Base-by-base conservation (phyloP, 2,113 vertebrate species). In the Perca fluviatilis region DNA sequence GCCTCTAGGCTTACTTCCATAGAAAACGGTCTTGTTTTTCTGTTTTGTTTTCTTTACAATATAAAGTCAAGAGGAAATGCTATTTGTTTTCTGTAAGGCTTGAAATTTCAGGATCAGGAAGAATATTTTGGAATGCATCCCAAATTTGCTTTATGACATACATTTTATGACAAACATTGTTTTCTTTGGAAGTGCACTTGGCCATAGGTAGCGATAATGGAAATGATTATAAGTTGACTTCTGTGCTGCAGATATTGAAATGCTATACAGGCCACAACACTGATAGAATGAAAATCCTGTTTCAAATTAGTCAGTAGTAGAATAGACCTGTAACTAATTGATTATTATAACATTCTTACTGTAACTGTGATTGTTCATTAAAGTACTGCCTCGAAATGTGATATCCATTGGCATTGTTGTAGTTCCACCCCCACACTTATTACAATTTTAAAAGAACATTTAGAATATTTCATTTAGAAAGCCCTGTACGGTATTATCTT, bases 301-400 rank as follows among this genome's bases (percentile, higher is more conserved):
- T 86, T 72, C 19, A 65, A 58, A 66, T 23, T 36, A 21, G 13
- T 68, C 79, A 58, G 62, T 77, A 58, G 62, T 77, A 80, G 58
- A 73, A 60, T 36, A 58, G 77, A 67, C 40, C 40, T 75, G 46
- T 79, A 72, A 74, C 19, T 60, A 71, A 77, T 27, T 74, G 19
- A 86, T 60, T 71, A 74, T 78, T 88, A 80, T 86, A 84, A 78
- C 10, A 86, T 81, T 87, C 65, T 83, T 23, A n/a, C 64, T 87
- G 78, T 90, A 88, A 57, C 67, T 74, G 86, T 86, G 60, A 73
- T 71, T 84, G 87, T 81, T 90, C 74, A 91, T 73, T 90, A 92
- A 93, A 92, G 36, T 74, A 72, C 62, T 57, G 64, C 63, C 79
- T 18, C 51, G 36, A 72, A 47, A 66, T 61, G 27, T 77, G 40